Base-by-base conservation (phyloP, 2,888 invertebrate genomes). In the Perizoma affinitatum region DNA sequence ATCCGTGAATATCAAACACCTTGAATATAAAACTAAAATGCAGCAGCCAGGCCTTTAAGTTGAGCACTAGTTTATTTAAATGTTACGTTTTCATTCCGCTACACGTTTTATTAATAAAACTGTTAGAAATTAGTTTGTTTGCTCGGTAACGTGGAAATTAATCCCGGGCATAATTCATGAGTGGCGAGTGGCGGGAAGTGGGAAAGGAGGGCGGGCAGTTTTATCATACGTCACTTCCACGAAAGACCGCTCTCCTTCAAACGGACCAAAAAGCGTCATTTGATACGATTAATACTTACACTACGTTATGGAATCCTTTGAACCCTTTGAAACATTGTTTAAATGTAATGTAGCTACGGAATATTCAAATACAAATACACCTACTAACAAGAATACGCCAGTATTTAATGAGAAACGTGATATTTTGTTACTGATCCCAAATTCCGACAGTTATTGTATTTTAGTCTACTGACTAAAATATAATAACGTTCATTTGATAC, bases 121-220 rank as follows among this genome's bases (percentile, higher is more conserved):
- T 38, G 61, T 56, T 63, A 54, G 62, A 59, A 70, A 68, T 73
- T 69, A 70, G 70, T 69, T 67, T 66, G 68, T 67, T 63, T 51
- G 61, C 70, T 63, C 65, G 65, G 70, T 72, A 72, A 72, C 73
- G 73, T 65, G 68, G 67, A 73, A 77, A 78, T 78, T 79, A 79
- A 79, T 80, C 79, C 73, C 67, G 70, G 66, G 64, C 70, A 78
- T 78, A 73, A 74, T 75, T 78, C 75, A 77, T 71, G 71, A 66
- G 74, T 61, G 69, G 70, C 53, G 68, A 69, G 69, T 66, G 70
- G n/a, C 7, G 10, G 49, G 49, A 4, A 36, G 44, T 5, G 49
- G 47, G 57, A 34, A 50, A 49, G 58, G 9, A 53, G 51, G 65
- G 52, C 59, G 40, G 54, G 69, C 62, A 69, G 56, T 22, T 22